These are phyloP conservation scores for Dipodomys ordii DNA, from an alignment of 2,113 vertebrate species.

Conservation along the genomic window DNA sequence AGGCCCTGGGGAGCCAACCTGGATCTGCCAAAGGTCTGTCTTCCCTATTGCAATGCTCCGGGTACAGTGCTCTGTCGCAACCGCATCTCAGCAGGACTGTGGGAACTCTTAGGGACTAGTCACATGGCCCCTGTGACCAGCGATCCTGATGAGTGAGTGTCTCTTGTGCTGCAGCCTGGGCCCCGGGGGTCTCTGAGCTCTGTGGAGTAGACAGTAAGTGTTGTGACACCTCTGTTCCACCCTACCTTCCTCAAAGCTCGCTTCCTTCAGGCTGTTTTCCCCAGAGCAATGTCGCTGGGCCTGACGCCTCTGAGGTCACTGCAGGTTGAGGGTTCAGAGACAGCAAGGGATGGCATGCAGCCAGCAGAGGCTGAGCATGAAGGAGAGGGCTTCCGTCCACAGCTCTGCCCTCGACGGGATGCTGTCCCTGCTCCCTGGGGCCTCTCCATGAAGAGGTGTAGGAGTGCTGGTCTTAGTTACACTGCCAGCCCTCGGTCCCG, in stretches of 20 bases:
- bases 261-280: neutral
- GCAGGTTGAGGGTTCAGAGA: neutral
- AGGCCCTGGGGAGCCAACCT: neutral
- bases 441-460: accelerated
- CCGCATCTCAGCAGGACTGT: too few species aligned
- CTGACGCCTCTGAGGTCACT: neutral
- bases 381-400: accelerated
- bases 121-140: too few species aligned
- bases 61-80: neutral
- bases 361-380: neutral
- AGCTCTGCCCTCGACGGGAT: neutral
- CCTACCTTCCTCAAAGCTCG: neutral
- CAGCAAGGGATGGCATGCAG: neutral
- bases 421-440: neutral
- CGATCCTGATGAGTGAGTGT: neutral
- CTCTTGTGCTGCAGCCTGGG: neutral
- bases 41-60: neutral
- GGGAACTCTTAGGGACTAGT: neutral
- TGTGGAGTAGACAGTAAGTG: too few species aligned
- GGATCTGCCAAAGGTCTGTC: neutral
- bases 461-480: neutral
- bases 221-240: neutral
- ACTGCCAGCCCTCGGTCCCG: accelerated
- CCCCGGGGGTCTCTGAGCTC: neutral
- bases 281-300: neutral